These are phyloP conservation scores for Campoletis sonorensis DNA, from an alignment of 1,140 invertebrate genomes.

Conservation along the genomic window DNA sequence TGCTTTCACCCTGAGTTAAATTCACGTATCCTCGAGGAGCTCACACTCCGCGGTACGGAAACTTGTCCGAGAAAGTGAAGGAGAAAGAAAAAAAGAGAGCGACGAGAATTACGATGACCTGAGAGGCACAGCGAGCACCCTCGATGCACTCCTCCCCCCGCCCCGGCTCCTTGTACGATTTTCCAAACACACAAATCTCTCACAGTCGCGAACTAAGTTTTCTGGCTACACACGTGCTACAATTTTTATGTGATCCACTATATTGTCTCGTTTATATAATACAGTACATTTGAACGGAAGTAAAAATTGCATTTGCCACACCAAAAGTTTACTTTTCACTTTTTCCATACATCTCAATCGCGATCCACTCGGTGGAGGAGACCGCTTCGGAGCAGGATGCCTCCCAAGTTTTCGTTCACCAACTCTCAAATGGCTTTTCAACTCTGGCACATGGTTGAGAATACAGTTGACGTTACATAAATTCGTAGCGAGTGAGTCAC, in stretches of 20 bases:
- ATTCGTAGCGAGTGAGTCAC: too few relatives aligned
- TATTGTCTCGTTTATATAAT: neutral
- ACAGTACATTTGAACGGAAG: neutral
- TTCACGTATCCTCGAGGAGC: constrained; percentile 14
- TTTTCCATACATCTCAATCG: neutral
- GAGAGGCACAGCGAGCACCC: neutral
- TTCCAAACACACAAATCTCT: constrained; percentile 17
- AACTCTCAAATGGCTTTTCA: constrained; percentile 2
- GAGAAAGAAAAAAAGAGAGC: neutral
- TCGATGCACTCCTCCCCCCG: neutral
- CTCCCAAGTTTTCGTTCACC: neutral
- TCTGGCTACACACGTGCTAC: neutral
- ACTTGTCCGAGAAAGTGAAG: neutral
- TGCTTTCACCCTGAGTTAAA: constrained; percentile 9
- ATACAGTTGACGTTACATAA: neutral
- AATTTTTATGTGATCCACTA: neutral
- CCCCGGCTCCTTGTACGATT: neutral
- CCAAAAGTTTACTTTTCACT: neutral
- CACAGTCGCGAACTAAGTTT: neutral
- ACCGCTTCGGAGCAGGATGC: neutral
- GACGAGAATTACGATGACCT: constrained; percentile 19
- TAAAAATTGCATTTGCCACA: constrained; percentile 4
- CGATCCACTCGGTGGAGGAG: neutral
- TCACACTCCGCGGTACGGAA: constrained; percentile 7
- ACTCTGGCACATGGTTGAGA: neutral